Evolutionary conservation across 1,140 invertebrate genomes (phyloP).

Genomic region (silkworm (Bombyx mori)): ASM3026992v2 NC_085120.1:8369001-8369500

Average conservation of each 20-base stretch:
- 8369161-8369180: not conserved
- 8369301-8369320: constrained; percentile 4
- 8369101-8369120: too few species aligned
- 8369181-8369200: not conserved
- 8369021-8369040: too few species aligned
- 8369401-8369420: not conserved
- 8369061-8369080: too few species aligned
- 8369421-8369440: not conserved
- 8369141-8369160: not conserved
- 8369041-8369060: too few species aligned
- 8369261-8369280: constrained; percentile 2
- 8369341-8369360: not conserved
- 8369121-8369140: too few species aligned
- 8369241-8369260: constrained; percentile 7
- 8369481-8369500: too few species aligned
- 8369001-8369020: too few species aligned
- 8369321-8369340: constrained; percentile 5
- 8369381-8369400: too few species aligned
- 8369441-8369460: too few species aligned
- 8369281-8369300: constrained; percentile 10
- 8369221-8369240: constrained; percentile 10
- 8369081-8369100: too few species aligned
- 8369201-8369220: constrained; percentile 4
- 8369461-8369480: too few species aligned
- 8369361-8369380: too few species aligned